Evolutionary conservation across 2,888 invertebrate genomes (phyloP).

Genomic region (Ophioninae sp.): DNA sequence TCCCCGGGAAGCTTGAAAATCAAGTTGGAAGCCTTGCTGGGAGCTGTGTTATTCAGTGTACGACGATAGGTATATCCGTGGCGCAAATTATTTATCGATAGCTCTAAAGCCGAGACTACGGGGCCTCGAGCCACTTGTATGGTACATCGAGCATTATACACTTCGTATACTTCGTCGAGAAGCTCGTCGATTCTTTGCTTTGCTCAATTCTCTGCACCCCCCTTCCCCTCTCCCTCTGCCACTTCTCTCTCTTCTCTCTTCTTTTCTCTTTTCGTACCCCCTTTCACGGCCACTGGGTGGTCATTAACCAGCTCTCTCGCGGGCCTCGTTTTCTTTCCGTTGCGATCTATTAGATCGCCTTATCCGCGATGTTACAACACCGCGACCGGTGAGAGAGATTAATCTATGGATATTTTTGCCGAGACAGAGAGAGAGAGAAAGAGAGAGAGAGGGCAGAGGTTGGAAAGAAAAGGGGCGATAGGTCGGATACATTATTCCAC

Average conservation of each 20-base stretch:
- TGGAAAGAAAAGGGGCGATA: constrained; percentile 13
- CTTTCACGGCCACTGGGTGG: constrained; percentile 63
- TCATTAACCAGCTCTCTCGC: constrained; percentile 59
- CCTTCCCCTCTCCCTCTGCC: no score
- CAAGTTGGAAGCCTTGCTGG: no score
- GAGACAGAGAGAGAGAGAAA: constrained; percentile 10
- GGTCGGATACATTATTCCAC: constrained; percentile 49
- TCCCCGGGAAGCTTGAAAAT: no score
- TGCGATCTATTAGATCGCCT: constrained; percentile 60
- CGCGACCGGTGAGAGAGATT: constrained; percentile 49
- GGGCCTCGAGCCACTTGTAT: constrained; percentile 36
- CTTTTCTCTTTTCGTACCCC: constrained; percentile 34
- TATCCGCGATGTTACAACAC: constrained; percentile 53
- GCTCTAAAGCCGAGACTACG: constrained; percentile 34
- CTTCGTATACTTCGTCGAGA: constrained; percentile 45
- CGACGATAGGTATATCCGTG: constrained; percentile 17
- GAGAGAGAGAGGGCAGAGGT: constrained; percentile 1
- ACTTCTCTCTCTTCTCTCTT: constrained; percentile 19
- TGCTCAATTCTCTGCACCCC: constrained; percentile 5
- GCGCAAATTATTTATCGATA: constrained; percentile 59
- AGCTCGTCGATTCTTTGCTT: constrained; percentile 43
- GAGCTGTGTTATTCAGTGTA: not conserved
- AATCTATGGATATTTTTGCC: constrained; percentile 42
- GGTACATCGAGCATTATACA: constrained; percentile 43
- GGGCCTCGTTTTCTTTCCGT: constrained; percentile 46